These are phyloP conservation scores for Onychomys arenicola DNA, from an alignment of 2,797 vertebrate species.

Conservation along the genomic window DNA sequence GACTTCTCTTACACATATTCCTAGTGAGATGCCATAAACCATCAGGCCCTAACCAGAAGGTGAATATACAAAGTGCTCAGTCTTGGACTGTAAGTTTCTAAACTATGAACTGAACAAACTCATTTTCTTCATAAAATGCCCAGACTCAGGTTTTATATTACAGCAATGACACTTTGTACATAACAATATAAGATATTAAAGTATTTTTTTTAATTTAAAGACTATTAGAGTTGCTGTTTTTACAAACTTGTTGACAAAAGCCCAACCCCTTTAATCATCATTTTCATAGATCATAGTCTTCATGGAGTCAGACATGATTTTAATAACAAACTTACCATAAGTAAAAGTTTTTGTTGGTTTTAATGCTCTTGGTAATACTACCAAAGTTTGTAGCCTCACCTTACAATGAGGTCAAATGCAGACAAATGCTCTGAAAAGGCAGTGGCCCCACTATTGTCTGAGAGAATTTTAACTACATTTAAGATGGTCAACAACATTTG, in stretches of 20 bases:
- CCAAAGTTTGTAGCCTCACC: conserved; percentile 37
- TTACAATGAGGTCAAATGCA: conserved; percentile 27
- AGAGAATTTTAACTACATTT: conserved; percentile 71
- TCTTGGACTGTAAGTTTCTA: background rate
- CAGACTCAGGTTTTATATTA: background rate
- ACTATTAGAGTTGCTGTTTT: background rate
- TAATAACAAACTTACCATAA: conserved; percentile 18
- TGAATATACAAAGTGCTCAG: too few relatives aligned
- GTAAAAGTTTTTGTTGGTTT: background rate
- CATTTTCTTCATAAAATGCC: background rate
- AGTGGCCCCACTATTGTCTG: background rate
- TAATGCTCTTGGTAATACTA: conserved; percentile 29
- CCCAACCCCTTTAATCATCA: background rate
- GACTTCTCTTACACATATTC: too few relatives aligned
- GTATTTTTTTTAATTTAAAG: background rate
- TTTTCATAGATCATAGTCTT: conserved; percentile 1
- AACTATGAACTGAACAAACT: background rate
- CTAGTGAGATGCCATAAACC: background rate
- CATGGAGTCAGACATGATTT: background rate
- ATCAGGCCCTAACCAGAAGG: background rate
- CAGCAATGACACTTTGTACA: background rate
- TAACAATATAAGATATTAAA: background rate
- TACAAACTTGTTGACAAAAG: background rate
- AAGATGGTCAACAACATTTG: conserved; percentile 16
- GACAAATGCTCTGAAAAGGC: conserved; percentile 40